phyloP scores from a whole-genome alignment of 1,140 invertebrate species.

The Antheraea mylitta region DNA sequence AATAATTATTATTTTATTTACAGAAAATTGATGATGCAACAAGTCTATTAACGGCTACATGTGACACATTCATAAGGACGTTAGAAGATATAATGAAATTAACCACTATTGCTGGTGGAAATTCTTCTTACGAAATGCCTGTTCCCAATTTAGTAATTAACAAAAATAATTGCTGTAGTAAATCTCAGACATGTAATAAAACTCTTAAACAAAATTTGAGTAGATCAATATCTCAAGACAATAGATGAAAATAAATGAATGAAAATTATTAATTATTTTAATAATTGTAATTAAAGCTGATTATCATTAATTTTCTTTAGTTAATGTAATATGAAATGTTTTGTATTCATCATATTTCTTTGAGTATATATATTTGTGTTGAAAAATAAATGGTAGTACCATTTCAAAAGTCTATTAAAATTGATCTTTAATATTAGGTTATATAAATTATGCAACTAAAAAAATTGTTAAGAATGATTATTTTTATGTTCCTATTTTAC shows the following conservation, averaged over 20 bases:
- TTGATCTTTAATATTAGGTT: no score
- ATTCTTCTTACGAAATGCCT: slow-evolving; percentile 52
- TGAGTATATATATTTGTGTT: not conserved
- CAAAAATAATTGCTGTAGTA: slow-evolving; percentile 45
- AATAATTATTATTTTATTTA: slow-evolving; percentile 35
- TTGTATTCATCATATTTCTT: not conserved
- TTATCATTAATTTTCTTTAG: not conserved
- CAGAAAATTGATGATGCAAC: slow-evolving; percentile 89
- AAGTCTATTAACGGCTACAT: slow-evolving; percentile 86
- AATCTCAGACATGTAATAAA: slow-evolving; percentile 38
- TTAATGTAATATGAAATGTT: slow-evolving; percentile 1
- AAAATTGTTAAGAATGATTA: no score
- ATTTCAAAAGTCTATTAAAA: no score
- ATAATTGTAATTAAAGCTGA: not conserved
- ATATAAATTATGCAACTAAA: no score
- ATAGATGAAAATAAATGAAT: slow-evolving; percentile 48
- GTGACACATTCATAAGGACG: slow-evolving; percentile 91
- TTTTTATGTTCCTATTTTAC: no score
- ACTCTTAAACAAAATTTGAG: slow-evolving; percentile 46
- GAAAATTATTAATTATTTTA: not conserved
- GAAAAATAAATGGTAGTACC: not conserved
- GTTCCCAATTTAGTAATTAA: slow-evolving; percentile 42
- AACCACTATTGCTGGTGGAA: slow-evolving; percentile 63
- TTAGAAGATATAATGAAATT: slow-evolving; percentile 90
- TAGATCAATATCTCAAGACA: slow-evolving; percentile 66